Conservation (phyloP, 1,140 invertebrate species). For the Penaeus chinensis region DNA sequence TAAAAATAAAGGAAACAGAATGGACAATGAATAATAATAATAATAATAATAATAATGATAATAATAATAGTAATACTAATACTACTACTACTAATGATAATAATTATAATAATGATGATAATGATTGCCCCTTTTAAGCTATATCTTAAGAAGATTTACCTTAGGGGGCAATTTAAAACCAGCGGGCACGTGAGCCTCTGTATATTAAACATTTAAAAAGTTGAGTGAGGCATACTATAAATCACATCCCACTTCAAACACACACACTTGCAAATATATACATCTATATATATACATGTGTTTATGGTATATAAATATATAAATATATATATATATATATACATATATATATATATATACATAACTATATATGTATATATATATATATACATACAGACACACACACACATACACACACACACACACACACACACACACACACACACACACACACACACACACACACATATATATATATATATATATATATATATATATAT, state of each 20-base stretch:
- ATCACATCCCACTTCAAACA: background rate
- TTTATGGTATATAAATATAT: background rate
- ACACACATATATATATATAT: conserved; percentile 9
- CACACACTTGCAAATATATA: conserved; percentile 3
- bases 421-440: background rate
- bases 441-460: background rate
- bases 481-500: background rate
- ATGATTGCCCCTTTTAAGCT: no score
- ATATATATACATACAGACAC: background rate
- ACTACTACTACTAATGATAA: no score
- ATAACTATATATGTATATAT: background rate
- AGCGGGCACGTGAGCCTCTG: background rate
- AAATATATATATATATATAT: conserved; percentile 19
- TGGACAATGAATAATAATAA: no score
- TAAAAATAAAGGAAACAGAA: no score
- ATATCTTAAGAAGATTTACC: no score
- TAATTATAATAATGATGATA: no score
- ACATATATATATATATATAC: conserved; percentile 15
- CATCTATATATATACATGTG: background rate
- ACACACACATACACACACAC: background rate
- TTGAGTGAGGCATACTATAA: background rate
- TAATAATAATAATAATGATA: no score
- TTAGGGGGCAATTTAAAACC: background rate
- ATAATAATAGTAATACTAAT: no score
- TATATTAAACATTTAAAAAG: background rate